phyloP scores from a whole-genome alignment of 1,140 invertebrate species.

The Drosophila saltans region DNA sequence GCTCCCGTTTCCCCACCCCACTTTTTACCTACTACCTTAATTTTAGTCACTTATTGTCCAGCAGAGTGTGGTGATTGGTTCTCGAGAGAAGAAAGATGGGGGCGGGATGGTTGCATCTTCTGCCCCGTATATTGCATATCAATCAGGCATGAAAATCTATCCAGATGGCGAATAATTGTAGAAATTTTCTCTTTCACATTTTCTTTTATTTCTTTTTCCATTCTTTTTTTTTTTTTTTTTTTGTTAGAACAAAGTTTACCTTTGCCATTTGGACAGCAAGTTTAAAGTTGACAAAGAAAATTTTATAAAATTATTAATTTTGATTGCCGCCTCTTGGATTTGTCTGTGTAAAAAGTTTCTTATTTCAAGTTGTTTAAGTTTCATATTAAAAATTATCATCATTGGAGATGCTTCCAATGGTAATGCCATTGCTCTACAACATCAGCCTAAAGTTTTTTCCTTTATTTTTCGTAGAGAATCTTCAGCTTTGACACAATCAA shows the following conservation, averaged over 20 bases:
- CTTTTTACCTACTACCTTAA: constrained; percentile 26
- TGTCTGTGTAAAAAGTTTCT: constrained; percentile 17
- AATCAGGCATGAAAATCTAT: constrained; percentile 57
- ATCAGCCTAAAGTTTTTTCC: background rate
- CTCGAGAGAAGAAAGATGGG: no score
- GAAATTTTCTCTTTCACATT: constrained; percentile 49
- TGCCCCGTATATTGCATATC: constrained; percentile 57
- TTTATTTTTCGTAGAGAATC: background rate
- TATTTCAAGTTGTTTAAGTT: constrained; percentile 47
- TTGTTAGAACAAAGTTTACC: constrained; percentile 18
- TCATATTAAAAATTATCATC: constrained; percentile 59
- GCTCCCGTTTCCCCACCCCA: background rate
- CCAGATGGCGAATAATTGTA: constrained; percentile 50
- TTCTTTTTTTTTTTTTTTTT: background rate
- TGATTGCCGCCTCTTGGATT: constrained; percentile 42
- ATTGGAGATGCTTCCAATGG: constrained; percentile 30
- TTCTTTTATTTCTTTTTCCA: constrained; percentile 25
- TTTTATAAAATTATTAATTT: constrained; percentile 64
- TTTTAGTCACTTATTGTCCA: constrained; percentile 44
- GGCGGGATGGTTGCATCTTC: no score
- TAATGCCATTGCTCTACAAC: background rate
- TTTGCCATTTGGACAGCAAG: constrained; percentile 21
- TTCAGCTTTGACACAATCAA: constrained; percentile 47
- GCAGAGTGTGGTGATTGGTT: background rate
- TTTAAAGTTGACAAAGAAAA: background rate